These are phyloP conservation scores for Aporophyla nigra DNA, from an alignment of 2,888 invertebrate genomes.

Conservation along the genomic window DNA sequence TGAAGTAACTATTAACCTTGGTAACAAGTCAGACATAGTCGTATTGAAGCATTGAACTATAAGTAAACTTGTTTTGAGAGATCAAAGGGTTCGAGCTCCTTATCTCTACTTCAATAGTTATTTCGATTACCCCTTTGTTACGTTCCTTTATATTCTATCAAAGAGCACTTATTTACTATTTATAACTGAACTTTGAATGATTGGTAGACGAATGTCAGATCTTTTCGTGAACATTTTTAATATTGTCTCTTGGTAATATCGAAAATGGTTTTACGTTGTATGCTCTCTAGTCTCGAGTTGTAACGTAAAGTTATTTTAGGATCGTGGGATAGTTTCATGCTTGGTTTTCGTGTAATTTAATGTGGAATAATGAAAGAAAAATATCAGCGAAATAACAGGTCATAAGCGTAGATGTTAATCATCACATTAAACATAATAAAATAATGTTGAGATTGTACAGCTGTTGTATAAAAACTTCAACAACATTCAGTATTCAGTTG, in stretches of 20 bases:
- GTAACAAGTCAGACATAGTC: neutral
- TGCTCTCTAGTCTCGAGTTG: neutral
- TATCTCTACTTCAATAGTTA: constrained; percentile 32
- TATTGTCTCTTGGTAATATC: neutral
- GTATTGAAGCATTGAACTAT: neutral
- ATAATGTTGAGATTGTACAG: constrained; percentile 18
- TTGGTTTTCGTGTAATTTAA: constrained; percentile 15
- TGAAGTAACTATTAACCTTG: neutral
- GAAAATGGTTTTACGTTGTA: constrained; percentile 17
- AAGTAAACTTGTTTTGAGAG: constrained; percentile 20
- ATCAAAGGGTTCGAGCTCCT: constrained; percentile 41
- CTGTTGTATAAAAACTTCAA: constrained; percentile 26
- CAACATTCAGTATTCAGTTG: constrained; percentile 28
- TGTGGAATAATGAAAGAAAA: constrained; percentile 34
- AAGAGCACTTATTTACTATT: constrained; percentile 31
- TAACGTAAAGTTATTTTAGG: constrained; percentile 44
- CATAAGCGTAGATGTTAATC: neutral
- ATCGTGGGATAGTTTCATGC: constrained; percentile 21
- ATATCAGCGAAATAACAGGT: constrained; percentile 19
- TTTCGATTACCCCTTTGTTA: constrained; percentile 33
- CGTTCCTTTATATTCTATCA: constrained; percentile 38
- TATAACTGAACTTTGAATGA: constrained; percentile 17
- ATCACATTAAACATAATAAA: neutral
- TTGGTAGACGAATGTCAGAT: constrained; percentile 11
- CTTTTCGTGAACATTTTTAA: constrained; percentile 7